Conservation (phyloP, 1,140 invertebrate species). For the Drepana arcuata region DNA sequence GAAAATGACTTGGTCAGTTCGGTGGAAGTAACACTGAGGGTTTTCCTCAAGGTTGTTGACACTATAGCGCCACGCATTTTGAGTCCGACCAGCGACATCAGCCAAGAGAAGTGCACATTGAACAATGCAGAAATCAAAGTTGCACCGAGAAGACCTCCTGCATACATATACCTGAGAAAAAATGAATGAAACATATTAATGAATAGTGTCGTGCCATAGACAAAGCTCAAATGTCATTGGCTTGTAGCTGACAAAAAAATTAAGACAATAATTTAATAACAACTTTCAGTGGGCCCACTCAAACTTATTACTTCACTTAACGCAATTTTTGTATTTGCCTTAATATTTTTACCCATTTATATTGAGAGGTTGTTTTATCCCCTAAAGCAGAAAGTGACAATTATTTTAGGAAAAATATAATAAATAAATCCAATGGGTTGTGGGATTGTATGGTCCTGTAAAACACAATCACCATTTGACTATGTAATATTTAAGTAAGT, state of each 20-base stretch:
- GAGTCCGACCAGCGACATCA: constrained; percentile 86
- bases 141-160: constrained; percentile 78
- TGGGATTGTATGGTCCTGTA: too few species aligned
- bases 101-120: constrained; percentile 92
- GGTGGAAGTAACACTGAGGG: constrained; percentile 75
- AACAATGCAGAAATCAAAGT: constrained; percentile 84
- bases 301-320: too few species aligned
- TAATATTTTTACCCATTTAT: too few species aligned
- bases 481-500: neutral
- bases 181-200: constrained; percentile 2
- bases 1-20: constrained; percentile 76
- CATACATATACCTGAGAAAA: constrained; percentile 81
- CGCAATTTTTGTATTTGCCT: too few species aligned
- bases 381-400: too few species aligned
- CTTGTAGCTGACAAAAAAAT: too few species aligned
- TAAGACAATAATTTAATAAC: too few species aligned
- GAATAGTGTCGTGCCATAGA: neutral
- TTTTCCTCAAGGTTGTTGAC: constrained; percentile 90
- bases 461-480: too few species aligned
- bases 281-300: too few species aligned
- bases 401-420: too few species aligned
- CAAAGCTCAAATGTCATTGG: neutral
- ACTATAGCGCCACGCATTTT: constrained; percentile 91
- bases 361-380: too few species aligned
- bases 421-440: too few species aligned